These are phyloP conservation scores for Mayetiola destructor DNA, from an alignment of 2,888 invertebrate genomes.

Conservation along the genomic window DNA sequence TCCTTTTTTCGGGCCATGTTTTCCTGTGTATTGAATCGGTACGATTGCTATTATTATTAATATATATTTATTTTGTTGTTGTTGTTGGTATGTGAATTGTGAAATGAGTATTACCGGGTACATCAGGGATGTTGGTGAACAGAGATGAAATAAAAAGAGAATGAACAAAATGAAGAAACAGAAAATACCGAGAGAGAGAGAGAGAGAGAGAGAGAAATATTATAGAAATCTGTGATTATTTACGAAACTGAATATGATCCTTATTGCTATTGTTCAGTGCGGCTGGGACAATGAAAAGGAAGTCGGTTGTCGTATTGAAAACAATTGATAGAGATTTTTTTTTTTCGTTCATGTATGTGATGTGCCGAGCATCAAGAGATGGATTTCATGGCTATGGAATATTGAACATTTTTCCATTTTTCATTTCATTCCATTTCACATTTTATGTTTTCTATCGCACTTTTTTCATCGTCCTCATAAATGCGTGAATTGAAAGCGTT, in stretches of 20 bases:
- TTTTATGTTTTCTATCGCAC: no score
- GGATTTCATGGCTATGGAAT: neutral
- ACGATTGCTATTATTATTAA: slow-evolving; percentile 9
- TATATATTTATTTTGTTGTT: no score
- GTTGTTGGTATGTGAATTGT: no score
- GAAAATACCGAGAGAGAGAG: no score
- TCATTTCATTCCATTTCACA: no score
- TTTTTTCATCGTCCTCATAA: no score
- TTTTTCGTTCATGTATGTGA: neutral
- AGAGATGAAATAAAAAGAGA: neutral
- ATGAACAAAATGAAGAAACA: neutral
- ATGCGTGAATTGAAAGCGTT: neutral
- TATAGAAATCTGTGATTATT: slow-evolving; percentile 13
- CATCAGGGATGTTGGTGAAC: neutral
- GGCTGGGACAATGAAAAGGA: slow-evolving; percentile 12
- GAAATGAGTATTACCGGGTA: no score
- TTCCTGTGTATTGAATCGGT: slow-evolving; percentile 1
- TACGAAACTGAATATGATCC: slow-evolving; percentile 11
- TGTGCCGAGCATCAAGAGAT: neutral
- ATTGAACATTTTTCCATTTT: no score
- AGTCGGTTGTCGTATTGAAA: slow-evolving; percentile 11
- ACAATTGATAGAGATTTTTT: slow-evolving; percentile 11
- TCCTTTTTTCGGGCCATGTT: neutral
- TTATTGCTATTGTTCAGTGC: slow-evolving; percentile 10
- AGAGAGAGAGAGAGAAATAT: no score